Evolutionary conservation across 2,797 vertebrate genomes (phyloP).

Genomic region (Enteromius argenteus): DNA sequence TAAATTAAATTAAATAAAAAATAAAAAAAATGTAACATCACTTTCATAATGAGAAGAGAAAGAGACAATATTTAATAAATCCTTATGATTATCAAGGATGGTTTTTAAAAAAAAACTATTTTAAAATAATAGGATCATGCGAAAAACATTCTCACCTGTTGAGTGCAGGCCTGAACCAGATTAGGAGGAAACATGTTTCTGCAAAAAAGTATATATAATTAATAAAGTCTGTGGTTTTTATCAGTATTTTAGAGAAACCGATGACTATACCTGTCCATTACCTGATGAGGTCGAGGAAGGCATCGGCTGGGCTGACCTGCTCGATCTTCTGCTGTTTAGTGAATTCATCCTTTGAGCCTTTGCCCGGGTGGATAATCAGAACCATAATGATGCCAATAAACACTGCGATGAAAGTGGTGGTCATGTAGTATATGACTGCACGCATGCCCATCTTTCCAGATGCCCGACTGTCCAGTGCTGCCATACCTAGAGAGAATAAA

Average conservation of each 20-base stretch:
- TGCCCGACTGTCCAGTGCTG: slow-evolving; percentile 94
- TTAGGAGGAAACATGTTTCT: slow-evolving; percentile 99
- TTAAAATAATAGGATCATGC: background rate
- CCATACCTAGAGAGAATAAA: slow-evolving; percentile 82
- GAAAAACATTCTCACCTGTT: slow-evolving; percentile 85
- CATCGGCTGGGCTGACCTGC: slow-evolving; percentile 91
- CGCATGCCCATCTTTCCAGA: slow-evolving; percentile 98
- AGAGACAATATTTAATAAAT: background rate
- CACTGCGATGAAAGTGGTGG: slow-evolving; percentile 94
- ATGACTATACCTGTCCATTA: slow-evolving; percentile 66
- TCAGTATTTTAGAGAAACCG: background rate
- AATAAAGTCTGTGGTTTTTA: background rate
- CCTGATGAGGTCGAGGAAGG: slow-evolving; percentile 97
- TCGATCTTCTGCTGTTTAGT: slow-evolving; percentile 92
- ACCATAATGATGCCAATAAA: slow-evolving; percentile 95
- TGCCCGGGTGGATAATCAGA: slow-evolving; percentile 96
- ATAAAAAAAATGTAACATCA: background rate
- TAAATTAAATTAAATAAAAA: background rate
- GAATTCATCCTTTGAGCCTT: slow-evolving; percentile 95
- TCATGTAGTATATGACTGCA: slow-evolving; percentile 97
- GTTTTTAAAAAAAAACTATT: background rate
- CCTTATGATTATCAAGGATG: background rate
- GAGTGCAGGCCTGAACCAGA: slow-evolving; percentile 96
- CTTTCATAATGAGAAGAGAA: background rate
- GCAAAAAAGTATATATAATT: slow-evolving; percentile 66